Evolutionary conservation across 2,113 vertebrate species (phyloP).

Genomic region (Mirounga angustirostris): DNA sequence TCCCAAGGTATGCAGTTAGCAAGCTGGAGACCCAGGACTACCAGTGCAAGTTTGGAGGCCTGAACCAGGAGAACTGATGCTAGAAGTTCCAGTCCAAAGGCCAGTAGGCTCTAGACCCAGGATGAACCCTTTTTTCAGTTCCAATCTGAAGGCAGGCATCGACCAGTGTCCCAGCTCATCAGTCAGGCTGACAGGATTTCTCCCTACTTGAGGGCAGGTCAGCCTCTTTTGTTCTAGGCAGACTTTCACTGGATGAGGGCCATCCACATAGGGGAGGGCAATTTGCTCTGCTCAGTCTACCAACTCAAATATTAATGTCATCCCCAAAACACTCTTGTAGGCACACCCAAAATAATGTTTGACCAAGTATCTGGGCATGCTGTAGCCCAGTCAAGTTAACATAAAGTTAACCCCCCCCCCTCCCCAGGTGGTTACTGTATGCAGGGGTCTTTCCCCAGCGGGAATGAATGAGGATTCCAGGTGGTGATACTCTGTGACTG

Average conservation of each 20-base stretch:
- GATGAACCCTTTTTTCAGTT: not conserved
- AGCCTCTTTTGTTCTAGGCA: not conserved
- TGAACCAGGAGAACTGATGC: not conserved
- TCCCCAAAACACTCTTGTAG: not conserved
- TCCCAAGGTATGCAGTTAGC: not conserved
- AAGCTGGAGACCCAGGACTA: not conserved
- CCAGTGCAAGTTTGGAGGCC: not conserved
- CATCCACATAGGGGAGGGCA: not conserved
- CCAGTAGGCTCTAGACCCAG: not conserved
- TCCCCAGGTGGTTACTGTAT: accelerated
- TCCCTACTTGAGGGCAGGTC: accelerated
- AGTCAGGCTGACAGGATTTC: not conserved
- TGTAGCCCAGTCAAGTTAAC: not conserved
- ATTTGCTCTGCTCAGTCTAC: not conserved
- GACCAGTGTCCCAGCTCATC: not conserved
- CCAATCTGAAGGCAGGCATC: not conserved
- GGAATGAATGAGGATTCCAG: not conserved
- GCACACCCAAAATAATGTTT: not conserved
- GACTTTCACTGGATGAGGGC: not conserved
- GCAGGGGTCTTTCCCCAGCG: accelerated
- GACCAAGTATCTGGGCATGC: too few species aligned
- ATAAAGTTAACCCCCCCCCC: too few species aligned
- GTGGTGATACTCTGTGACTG: not conserved
- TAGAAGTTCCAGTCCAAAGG: not conserved
- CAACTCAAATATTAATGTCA: not conserved